These are phyloP conservation scores for Sciurus vulgaris DNA, from an alignment of 2,797 vertebrate species.

Conservation along the genomic window DNA sequence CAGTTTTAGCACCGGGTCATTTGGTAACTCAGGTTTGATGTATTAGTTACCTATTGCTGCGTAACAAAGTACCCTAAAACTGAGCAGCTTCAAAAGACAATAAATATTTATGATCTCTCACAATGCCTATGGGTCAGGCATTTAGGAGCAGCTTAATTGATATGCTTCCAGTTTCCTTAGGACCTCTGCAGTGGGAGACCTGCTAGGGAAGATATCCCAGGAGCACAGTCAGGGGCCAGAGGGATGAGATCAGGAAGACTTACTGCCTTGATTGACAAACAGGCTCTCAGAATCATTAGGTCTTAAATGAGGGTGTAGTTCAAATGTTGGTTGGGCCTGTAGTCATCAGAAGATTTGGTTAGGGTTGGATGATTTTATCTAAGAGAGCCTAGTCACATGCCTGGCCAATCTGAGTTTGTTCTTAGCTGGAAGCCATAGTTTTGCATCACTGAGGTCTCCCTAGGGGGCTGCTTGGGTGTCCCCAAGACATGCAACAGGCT, in stretches of 20 bases:
- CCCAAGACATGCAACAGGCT: not conserved
- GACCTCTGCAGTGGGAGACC: not conserved
- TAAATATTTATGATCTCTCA: not conserved
- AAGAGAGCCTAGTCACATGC: not conserved
- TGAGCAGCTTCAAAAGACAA: not conserved
- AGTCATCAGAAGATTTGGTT: not conserved
- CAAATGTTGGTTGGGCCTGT: not conserved
- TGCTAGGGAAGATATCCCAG: not conserved
- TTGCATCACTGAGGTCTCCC: not conserved
- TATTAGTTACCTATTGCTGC: not conserved
- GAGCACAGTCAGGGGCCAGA: not conserved
- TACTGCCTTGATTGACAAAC: not conserved
- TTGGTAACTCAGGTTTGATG: not conserved
- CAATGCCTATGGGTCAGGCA: not conserved
- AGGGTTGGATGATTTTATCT: not conserved
- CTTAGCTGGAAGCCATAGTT: not conserved
- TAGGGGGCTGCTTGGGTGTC: not conserved
- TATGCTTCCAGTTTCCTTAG: not conserved
- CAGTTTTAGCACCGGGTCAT: not conserved
- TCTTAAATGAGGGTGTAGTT: not conserved
- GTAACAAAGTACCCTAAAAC: not conserved
- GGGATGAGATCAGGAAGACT: not conserved
- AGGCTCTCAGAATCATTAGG: not conserved
- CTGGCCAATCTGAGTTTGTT: not conserved
- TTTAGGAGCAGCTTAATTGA: not conserved